A percentile compares a stretch with the other conserved stretches of the same genome.
These are phyloP conservation scores for Psilopogon haemacephalus DNA, from an alignment of 2,113 vertebrate genomes.

Conservation along the genomic window DNA sequence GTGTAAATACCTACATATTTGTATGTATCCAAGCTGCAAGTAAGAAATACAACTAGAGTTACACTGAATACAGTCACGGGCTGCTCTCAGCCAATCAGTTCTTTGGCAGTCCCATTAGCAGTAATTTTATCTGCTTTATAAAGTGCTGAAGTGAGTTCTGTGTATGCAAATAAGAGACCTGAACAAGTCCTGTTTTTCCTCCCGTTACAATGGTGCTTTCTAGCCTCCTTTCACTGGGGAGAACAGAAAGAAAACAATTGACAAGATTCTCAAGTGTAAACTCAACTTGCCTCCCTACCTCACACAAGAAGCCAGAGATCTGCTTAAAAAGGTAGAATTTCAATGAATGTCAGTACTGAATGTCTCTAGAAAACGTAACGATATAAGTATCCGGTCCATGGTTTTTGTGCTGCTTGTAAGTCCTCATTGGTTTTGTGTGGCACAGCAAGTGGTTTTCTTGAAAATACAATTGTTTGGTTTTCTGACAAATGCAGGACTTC, in stretches of 20 bases:
- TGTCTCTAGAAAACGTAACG: background rate
- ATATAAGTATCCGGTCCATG: background rate
- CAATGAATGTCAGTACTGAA: background rate
- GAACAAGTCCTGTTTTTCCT: conserved; percentile 20
- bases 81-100: background rate
- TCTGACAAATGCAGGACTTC: background rate
- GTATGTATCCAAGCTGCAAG: background rate
- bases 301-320: conserved; percentile 98
- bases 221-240: conserved; percentile 97
- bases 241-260: conserved; percentile 97
- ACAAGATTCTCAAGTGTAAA: conserved; percentile 99
- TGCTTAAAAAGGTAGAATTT: conserved; percentile 91
- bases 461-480: background rate
- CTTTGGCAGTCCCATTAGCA: background rate
- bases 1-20: background rate
- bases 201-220: conserved; percentile 1
- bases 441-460: background rate
- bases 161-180: background rate
- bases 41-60: background rate
- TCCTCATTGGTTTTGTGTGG: background rate
- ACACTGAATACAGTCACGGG: background rate
- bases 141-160: background rate
- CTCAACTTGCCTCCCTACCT: conserved; percentile 99
- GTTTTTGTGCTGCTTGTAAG: background rate
- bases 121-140: background rate